Evolutionary conservation across 2,797 vertebrate species (phyloP), one percentile per base, ranked within the genome.

Genomic region (Siniperca scherzeri): DNA sequence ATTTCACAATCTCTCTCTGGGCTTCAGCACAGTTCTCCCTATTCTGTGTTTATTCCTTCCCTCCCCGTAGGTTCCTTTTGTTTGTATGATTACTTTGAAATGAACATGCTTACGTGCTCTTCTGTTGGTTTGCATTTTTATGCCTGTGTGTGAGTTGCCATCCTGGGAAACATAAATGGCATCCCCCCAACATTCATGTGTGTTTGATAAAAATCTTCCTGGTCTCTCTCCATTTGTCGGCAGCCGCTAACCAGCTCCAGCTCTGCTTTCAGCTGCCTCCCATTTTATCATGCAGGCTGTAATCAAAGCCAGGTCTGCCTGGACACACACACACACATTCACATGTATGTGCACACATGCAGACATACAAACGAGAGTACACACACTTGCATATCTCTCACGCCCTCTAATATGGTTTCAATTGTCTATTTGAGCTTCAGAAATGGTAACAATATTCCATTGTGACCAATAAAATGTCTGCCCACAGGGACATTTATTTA

Each of bases 181-280:
- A 82, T 80, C 82, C 77, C 79, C 77, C 80, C 83, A 82, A 80
- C 6, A 44, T 77, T 88, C 92, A 94, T 93, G 90, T 93, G 94
- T 66, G 88, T 93, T 93, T 93, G 92, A 95, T 95, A 92, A 95
- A 94, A 94, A 92, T 92, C 91, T 92, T 93, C 87, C 94, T 91
- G 84, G 89, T 94, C 91, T 88, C 87, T 91, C 86, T 88, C 84
- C 84, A 90, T 92, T 93, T 90, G 90, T 93, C 90, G 84, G 88
- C 92, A 90, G 90, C 87, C 79, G 16, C 90, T 95, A 95, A 95
- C 92, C 90, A 94, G 89, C 90, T 91, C 91, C 93, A 94, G 93
- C 86, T 84, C 89, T 71, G 84, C 84, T 84, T 90, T 94, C 94
- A 92, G 92, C 92, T 94, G 92, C 86, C 91, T 94, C 89, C 89